phyloP scores from a whole-genome alignment of 2,797 vertebrate genomes.

The Acanthurus lineatus region DNA sequence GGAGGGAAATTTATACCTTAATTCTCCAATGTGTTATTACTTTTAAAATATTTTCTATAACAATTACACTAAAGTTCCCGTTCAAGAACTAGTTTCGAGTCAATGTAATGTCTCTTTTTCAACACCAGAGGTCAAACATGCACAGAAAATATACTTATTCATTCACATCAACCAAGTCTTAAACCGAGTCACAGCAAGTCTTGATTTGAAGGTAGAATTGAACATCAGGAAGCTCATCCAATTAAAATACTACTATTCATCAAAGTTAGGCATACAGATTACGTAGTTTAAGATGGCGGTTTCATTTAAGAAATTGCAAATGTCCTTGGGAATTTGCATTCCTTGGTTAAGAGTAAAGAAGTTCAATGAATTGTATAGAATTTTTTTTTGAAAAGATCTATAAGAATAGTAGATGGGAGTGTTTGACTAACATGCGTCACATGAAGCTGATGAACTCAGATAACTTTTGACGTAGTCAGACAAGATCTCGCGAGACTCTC shows the following conservation, averaged over 20 bases:
- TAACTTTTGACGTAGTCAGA: neutral
- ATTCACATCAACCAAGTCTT: neutral
- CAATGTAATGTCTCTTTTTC: slow-evolving; percentile 16
- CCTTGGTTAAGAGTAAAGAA: no score
- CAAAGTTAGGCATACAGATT: neutral
- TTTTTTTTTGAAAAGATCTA: no score
- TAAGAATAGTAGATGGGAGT: no score
- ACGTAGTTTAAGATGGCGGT: neutral
- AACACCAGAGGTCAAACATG: slow-evolving; percentile 52
- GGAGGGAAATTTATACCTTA: neutral
- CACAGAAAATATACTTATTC: slow-evolving; percentile 11
- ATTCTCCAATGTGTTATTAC: neutral
- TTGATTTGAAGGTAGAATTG: neutral
- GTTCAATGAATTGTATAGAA: no score
- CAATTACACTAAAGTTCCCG: neutral
- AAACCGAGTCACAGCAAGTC: neutral
- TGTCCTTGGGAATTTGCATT: neutral
- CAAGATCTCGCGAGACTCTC: slow-evolving; percentile 67
- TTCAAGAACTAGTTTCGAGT: neutral
- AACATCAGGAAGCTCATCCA: neutral
- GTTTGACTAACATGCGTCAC: neutral
- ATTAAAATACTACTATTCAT: neutral
- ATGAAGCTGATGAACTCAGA: neutral
- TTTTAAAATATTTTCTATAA: neutral
- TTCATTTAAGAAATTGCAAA: no score